phyloP scores from a whole-genome alignment of 2,888 invertebrate species.

The Macaria liturata region DNA sequence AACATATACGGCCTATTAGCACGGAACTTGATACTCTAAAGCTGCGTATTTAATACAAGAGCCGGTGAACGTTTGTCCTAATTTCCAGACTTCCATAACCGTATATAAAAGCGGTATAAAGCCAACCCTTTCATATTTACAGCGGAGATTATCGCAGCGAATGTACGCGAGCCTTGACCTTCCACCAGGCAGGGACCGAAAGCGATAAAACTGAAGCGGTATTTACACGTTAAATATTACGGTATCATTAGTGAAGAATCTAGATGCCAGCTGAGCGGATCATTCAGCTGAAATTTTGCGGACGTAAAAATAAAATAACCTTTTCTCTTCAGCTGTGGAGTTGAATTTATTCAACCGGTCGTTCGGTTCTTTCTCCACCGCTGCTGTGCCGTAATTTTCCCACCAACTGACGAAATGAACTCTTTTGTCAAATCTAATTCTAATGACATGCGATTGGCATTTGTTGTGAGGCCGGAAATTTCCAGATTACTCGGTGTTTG shows the following conservation, averaged over 20 bases:
- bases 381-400: too few relatives aligned
- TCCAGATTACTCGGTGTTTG: constrained; percentile 11
- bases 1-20: constrained; percentile 3
- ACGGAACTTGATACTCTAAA: constrained; percentile 6
- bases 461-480: constrained; percentile 2
- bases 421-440: constrained; percentile 1
- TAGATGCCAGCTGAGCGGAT: constrained; percentile 2
- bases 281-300: background rate
- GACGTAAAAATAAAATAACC: too few relatives aligned
- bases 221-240: constrained; percentile 14
- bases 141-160: constrained; percentile 23
- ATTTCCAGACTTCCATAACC: constrained; percentile 19
- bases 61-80: constrained; percentile 13
- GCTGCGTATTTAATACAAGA: constrained; percentile 15
- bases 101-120: constrained; percentile 14
- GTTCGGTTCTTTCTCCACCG: too few relatives aligned
- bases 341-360: too few relatives aligned
- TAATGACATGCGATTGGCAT: background rate
- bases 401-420: background rate
- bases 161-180: constrained; percentile 26
- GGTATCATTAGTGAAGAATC: constrained; percentile 5
- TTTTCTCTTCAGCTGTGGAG: too few relatives aligned
- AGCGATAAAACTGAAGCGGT: constrained; percentile 15
- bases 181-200: constrained; percentile 6
- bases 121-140: constrained; percentile 28